A percentile compares a stretch with the other conserved stretches of the same genome.
Evolutionary conservation across 2,888 invertebrate species (phyloP).

Genomic region (Caenorhabditis sp.): DNA sequence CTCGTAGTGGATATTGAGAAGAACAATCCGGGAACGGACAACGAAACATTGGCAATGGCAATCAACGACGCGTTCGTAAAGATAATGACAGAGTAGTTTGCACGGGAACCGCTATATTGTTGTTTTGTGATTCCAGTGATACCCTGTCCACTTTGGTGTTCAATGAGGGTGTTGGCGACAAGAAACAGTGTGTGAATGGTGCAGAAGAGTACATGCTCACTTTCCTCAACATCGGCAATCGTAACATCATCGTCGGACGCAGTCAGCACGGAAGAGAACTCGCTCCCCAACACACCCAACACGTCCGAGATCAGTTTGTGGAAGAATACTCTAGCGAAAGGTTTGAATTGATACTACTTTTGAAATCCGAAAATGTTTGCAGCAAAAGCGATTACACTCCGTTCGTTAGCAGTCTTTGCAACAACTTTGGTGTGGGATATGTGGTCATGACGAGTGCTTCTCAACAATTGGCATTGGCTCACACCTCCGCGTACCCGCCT

Average conservation of each 20-base stretch:
- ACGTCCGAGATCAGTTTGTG: neutral
- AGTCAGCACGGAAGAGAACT: neutral
- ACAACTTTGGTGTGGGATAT: neutral
- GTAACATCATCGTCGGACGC: neutral
- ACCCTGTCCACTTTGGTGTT: neutral
- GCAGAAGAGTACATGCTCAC: neutral
- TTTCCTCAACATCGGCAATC: neutral
- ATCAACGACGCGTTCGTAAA: neutral
- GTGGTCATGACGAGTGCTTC: neutral
- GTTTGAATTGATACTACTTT: too few species aligned
- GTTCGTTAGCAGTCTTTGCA: neutral
- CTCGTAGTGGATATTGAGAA: neutral
- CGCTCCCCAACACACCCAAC: neutral
- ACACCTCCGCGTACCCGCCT: neutral
- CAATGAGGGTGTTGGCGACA: neutral
- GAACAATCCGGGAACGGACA: neutral
- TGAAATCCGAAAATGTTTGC: neutral
- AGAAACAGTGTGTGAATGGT: neutral
- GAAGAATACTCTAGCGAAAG: neutral
- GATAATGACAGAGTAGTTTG: neutral
- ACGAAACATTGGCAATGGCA: neutral
- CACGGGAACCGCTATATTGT: too few species aligned
- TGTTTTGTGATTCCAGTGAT: neutral
- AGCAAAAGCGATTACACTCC: neutral
- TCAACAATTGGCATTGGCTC: neutral